phyloP scores from a whole-genome alignment of 2,797 vertebrate species.

The Numenius phaeopus region DNA sequence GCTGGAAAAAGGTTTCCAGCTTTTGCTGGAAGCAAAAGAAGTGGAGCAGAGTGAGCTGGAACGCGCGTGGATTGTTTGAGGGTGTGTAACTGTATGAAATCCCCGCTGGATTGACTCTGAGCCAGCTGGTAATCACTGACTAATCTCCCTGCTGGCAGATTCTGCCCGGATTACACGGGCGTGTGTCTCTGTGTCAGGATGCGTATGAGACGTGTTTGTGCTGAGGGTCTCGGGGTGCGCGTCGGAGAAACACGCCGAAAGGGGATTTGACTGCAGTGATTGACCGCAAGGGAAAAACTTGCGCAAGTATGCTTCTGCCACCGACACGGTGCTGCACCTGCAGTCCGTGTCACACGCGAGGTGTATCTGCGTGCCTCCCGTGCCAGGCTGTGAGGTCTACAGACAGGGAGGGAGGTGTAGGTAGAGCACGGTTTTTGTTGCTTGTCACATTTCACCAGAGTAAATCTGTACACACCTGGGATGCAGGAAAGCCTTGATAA shows the following conservation, averaged over 20 bases:
- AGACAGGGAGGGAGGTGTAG: background rate
- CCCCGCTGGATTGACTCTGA: background rate
- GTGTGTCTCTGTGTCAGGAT: background rate
- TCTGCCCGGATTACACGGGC: background rate
- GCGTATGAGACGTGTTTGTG: fast-evolving
- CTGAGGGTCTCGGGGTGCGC: fast-evolving
- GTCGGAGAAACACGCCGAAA: background rate
- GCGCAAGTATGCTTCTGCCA: background rate
- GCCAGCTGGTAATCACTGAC: background rate
- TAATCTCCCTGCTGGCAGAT: slow-evolving; percentile 21
- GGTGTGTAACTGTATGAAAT: background rate
- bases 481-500: background rate
- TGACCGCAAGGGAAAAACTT: background rate
- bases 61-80: background rate
- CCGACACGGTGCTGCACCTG: fast-evolving
- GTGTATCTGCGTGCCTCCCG: no score
- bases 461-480: background rate
- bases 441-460: background rate
- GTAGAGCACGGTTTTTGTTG: background rate
- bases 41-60: background rate
- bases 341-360: background rate
- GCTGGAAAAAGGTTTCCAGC: no score
- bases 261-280: background rate
- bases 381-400: background rate
- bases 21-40: background rate